Evolutionary conservation across 2,888 invertebrate species (phyloP).

Genomic region (Diogma glabrata): DNA sequence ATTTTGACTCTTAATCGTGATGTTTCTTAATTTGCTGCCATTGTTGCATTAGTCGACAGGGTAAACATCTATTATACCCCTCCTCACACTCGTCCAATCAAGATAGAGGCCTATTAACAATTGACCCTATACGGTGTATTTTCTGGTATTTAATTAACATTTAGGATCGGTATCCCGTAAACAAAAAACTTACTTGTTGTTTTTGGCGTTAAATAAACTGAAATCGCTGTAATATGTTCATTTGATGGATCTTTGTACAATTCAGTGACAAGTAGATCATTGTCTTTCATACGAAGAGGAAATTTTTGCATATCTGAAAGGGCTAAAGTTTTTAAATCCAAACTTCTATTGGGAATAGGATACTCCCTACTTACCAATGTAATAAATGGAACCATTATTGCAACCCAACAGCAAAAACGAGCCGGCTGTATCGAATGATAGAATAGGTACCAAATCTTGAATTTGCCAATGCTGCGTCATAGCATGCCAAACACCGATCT

Average conservation of each 20-base stretch:
- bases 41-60: too few species aligned
- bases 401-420: constrained; percentile 91
- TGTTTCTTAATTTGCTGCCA: too few species aligned
- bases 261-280: constrained; percentile 93
- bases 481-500: constrained; percentile 99
- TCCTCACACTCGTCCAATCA: too few species aligned
- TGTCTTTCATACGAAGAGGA: constrained; percentile 96
- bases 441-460: constrained; percentile 89
- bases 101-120: too few species aligned
- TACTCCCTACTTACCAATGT: constrained; percentile 61
- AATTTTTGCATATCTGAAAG: constrained; percentile 99
- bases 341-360: neutral
- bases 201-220: constrained; percentile 97
- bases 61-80: too few species aligned
- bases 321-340: too few species aligned
- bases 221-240: constrained; percentile 95
- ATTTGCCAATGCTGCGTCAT: constrained; percentile 99
- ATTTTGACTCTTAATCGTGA: too few species aligned
- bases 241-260: constrained; percentile 87
- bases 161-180: too few species aligned
- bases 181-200: constrained; percentile 73
- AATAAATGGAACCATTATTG: constrained; percentile 92
- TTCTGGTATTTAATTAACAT: too few species aligned
- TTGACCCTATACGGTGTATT: too few species aligned
- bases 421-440: constrained; percentile 94